Conservation (phyloP, 2,113 vertebrate genomes). For the Ovibos moschatus region DNA sequence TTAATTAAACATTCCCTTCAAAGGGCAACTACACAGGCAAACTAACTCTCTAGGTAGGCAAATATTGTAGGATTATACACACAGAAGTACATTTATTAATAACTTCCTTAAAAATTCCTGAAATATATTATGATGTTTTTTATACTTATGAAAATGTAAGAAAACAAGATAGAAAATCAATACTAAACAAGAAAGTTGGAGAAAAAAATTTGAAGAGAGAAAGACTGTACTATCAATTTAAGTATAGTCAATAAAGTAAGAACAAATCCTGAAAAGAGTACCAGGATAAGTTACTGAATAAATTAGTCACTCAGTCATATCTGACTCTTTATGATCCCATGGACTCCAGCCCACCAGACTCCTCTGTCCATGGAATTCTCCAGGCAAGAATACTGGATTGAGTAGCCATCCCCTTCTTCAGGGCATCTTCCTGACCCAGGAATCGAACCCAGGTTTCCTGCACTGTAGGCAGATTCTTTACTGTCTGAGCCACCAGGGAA, state of each 20-base stretch:
- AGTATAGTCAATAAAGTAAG: background rate
- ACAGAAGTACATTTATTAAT: background rate
- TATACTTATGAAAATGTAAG: background rate
- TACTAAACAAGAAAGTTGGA: background rate
- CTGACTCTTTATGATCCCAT: background rate
- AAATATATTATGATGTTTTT: background rate
- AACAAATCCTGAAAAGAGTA: background rate
- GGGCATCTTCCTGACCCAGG: background rate
- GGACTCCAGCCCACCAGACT: background rate
- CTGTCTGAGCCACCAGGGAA: background rate
- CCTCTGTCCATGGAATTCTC: background rate
- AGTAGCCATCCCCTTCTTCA: background rate
- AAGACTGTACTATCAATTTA: background rate
- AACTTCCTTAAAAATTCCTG: background rate
- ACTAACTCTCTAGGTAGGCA: background rate
- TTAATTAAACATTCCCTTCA: background rate
- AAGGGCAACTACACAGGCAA: background rate
- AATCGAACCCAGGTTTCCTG: background rate
- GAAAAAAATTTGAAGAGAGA: slow-evolving; percentile 1
- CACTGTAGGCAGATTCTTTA: background rate
- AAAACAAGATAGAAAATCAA: background rate
- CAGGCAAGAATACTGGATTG: background rate
- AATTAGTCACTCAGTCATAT: background rate
- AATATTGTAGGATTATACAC: background rate
- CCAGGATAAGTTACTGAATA: background rate